Evolutionary conservation across 2,113 vertebrate species (phyloP).

Genomic region (Xenopus tropicalis): DNA sequence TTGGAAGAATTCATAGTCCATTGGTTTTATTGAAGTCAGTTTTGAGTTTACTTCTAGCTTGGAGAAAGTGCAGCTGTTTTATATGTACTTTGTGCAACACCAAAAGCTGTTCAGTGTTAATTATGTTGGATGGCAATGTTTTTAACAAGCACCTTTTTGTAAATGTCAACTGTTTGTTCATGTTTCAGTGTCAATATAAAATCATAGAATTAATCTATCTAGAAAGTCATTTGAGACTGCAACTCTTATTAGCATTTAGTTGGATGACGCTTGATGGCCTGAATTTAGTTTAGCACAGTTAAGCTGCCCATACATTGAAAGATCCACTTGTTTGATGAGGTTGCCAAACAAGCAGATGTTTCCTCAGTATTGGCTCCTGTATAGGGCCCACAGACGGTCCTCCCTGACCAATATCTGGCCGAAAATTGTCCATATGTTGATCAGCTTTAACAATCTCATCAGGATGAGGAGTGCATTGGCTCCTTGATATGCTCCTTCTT

Average conservation of each 20-base stretch:
- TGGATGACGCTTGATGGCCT: neutral
- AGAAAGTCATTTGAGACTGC: slow-evolving; percentile 5
- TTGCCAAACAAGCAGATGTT: no score
- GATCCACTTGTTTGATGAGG: no score
- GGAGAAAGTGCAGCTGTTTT: slow-evolving; percentile 57
- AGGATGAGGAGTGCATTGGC: no score
- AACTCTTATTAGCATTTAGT: slow-evolving; percentile 25
- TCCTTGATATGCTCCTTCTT: no score
- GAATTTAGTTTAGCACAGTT: no score
- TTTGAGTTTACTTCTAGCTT: slow-evolving; percentile 53
- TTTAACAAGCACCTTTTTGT: slow-evolving; percentile 53
- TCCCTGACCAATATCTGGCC: no score
- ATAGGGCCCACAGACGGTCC: no score
- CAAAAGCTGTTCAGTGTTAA: slow-evolving; percentile 53
- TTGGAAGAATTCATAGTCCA: slow-evolving; percentile 56
- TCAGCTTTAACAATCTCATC: no score
- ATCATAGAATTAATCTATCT: slow-evolving; percentile 26
- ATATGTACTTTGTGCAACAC: slow-evolving; percentile 50
- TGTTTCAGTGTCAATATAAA: slow-evolving; percentile 19
- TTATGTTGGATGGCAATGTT: slow-evolving; percentile 55
- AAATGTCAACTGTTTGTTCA: slow-evolving; percentile 51
- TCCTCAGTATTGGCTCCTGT: no score
- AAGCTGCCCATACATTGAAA: no score
- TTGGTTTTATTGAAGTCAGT: slow-evolving; percentile 60
- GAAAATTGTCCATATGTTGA: no score